Evolutionary conservation across 23 tunicate species (phyloP).

Genomic region (Trididemnum clinides): DNA sequence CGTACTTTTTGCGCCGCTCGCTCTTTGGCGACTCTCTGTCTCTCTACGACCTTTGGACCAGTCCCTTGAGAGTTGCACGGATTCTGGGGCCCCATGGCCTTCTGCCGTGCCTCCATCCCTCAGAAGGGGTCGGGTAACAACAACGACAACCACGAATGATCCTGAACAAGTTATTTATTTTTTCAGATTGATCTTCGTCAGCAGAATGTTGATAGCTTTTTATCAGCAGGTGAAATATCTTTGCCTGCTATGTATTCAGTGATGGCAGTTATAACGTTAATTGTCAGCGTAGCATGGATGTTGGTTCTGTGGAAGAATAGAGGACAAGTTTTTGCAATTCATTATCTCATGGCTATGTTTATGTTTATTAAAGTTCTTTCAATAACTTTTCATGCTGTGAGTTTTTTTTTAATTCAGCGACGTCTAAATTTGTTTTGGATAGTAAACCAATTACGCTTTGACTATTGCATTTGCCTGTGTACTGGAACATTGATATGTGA

Average conservation of each 20-base stretch:
- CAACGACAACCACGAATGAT: too few species aligned
- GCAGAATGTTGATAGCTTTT: slow-evolving; percentile 57
- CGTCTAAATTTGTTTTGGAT: not conserved
- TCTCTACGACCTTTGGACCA: too few species aligned
- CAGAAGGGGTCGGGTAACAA: too few species aligned
- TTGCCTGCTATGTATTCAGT: slow-evolving; percentile 82
- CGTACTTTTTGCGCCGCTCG: too few species aligned
- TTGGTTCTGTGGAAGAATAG: slow-evolving; percentile 53
- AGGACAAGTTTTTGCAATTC: slow-evolving; percentile 81
- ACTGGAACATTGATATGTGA: too few species aligned
- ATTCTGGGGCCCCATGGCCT: too few species aligned
- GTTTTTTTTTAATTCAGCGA: slow-evolving; percentile 2
- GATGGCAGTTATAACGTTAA: slow-evolving; percentile 64
- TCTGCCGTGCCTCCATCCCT: too few species aligned
- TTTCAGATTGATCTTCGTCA: slow-evolving; percentile 59
- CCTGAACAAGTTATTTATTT: too few species aligned
- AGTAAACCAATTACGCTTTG: too few species aligned
- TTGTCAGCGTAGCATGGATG: slow-evolving; percentile 64
- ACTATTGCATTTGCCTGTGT: too few species aligned
- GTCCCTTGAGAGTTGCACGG: too few species aligned
- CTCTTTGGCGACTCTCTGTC: too few species aligned
- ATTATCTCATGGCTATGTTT: slow-evolving; percentile 85
- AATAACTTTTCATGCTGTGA: slow-evolving; percentile 88
- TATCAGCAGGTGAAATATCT: slow-evolving; percentile 91
- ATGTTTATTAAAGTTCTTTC: slow-evolving; percentile 87